These are phyloP conservation scores for Oryzaephilus surinamensis DNA, from an alignment of 1,140 invertebrate species.

Conservation along the genomic window DNA sequence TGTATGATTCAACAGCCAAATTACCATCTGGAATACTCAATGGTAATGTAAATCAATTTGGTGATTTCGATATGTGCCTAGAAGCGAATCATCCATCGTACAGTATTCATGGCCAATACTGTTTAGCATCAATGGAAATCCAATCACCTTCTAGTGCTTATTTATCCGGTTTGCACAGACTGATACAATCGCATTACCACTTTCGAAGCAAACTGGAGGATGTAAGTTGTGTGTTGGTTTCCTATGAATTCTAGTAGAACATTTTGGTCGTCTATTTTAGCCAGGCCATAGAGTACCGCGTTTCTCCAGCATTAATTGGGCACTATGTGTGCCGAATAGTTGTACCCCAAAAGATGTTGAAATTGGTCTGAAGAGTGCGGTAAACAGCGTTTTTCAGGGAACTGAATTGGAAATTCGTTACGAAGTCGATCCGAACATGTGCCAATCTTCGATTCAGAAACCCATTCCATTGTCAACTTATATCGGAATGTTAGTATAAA, in stretches of 20 bases:
- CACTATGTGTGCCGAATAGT: conserved; percentile 47
- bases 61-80: conserved; percentile 53
- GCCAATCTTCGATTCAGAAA: conserved; percentile 33
- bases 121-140: conserved; percentile 45
- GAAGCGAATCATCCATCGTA: conserved; percentile 33
- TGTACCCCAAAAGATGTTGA: conserved; percentile 47
- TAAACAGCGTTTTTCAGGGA: conserved; percentile 23
- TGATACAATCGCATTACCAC: conserved; percentile 47
- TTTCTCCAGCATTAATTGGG: conserved; percentile 51
- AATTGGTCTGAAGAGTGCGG: conserved; percentile 33
- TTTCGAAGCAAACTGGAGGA: conserved; percentile 49
- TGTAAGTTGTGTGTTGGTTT: conserved; percentile 44
- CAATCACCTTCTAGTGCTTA: conserved; percentile 34
- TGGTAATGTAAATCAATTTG: conserved; percentile 51
- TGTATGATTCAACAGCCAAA: conserved; percentile 52
- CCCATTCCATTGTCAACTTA: conserved; percentile 35
- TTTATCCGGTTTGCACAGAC: conserved; percentile 38
- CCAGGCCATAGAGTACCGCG: conserved; percentile 51
- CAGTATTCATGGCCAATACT: conserved; percentile 44
- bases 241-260: no score
- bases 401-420: conserved; percentile 40
- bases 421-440: conserved; percentile 48
- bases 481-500: conserved; percentile 40
- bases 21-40: conserved; percentile 47
- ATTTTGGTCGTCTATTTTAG: conserved; percentile 30